Evolutionary conservation across 1,140 invertebrate species (phyloP).

Genomic region (Aethina tumida): DNA sequence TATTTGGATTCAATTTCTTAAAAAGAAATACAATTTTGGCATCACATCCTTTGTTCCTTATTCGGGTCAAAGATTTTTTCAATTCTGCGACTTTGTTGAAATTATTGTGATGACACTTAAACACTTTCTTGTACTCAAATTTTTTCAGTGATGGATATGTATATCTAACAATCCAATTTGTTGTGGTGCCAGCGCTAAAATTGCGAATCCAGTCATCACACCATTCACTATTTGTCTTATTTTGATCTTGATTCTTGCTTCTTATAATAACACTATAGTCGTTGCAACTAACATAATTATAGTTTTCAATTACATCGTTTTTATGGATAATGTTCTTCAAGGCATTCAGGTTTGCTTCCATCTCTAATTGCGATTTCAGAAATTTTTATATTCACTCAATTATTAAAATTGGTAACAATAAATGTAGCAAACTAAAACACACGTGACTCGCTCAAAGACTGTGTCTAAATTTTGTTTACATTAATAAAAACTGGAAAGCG

Average conservation of each 20-base stretch:
- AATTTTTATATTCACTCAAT: no score
- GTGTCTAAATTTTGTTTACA: no score
- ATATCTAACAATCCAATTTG: slow-evolving; percentile 8
- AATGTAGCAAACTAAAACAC: no score
- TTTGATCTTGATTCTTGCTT: slow-evolving; percentile 7
- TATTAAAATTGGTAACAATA: no score
- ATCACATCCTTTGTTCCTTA: slow-evolving; percentile 7
- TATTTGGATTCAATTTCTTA: slow-evolving; percentile 10
- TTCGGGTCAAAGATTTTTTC: background rate
- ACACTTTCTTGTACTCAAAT: slow-evolving; percentile 5
- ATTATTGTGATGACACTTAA: slow-evolving; percentile 5
- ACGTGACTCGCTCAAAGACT: no score
- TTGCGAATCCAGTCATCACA: slow-evolving; percentile 9
- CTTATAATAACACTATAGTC: slow-evolving; percentile 9
- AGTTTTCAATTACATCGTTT: no score
- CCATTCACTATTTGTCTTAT: slow-evolving; percentile 8
- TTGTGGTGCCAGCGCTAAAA: no score
- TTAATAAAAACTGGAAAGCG: no score
- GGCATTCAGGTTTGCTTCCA: slow-evolving; percentile 2
- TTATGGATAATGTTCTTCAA: slow-evolving; percentile 3
- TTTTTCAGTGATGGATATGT: slow-evolving; percentile 6
- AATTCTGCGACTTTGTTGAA: slow-evolving; percentile 8
- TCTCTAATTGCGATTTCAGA: no score
- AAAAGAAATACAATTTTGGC: slow-evolving; percentile 10
- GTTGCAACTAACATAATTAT: slow-evolving; percentile 5